These are phyloP conservation scores for Pasiphila rectangulata DNA, from an alignment of 2,888 invertebrate genomes.

Conservation along the genomic window DNA sequence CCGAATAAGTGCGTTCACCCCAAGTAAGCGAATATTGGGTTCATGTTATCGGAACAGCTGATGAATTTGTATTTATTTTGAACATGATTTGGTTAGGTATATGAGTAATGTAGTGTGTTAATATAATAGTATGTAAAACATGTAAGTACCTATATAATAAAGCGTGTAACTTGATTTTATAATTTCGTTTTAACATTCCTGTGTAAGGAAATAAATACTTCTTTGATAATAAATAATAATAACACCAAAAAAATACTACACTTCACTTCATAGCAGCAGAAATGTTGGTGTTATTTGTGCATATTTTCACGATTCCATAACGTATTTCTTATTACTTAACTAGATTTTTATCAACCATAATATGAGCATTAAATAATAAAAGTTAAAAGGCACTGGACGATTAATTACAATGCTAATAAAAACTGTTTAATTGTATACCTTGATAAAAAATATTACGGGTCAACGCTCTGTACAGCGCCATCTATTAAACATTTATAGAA, in stretches of 20 bases:
- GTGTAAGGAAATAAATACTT: too few species aligned
- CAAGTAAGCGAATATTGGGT: slow-evolving; percentile 3
- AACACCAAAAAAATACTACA: too few species aligned
- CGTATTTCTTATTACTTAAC: not conserved
- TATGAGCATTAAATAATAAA: slow-evolving; percentile 30
- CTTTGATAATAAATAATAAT: too few species aligned
- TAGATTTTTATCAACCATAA: slow-evolving; percentile 5
- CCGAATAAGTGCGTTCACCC: slow-evolving; percentile 69
- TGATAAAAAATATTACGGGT: slow-evolving; percentile 46
- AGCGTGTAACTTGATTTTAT: not conserved
- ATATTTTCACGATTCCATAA: not conserved
- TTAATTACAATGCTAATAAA: slow-evolving; percentile 40
- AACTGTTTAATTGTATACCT: slow-evolving; percentile 24
- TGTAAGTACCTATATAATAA: not conserved
- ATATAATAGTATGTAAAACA: too few species aligned
- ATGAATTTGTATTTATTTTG: slow-evolving; percentile 34
- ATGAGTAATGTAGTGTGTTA: not conserved
- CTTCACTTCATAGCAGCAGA: too few species aligned
- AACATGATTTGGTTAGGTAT: slow-evolving; percentile 18
- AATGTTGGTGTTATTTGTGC: too few species aligned
- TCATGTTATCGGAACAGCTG: slow-evolving; percentile 33
- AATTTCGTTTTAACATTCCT: too few species aligned
- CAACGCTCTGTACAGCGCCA: slow-evolving; percentile 43
- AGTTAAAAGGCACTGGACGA: slow-evolving; percentile 64
- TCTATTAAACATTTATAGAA: slow-evolving; percentile 42